Base-by-base conservation (phyloP, 1,140 invertebrate genomes). In the Acarapis woodi region DNA sequence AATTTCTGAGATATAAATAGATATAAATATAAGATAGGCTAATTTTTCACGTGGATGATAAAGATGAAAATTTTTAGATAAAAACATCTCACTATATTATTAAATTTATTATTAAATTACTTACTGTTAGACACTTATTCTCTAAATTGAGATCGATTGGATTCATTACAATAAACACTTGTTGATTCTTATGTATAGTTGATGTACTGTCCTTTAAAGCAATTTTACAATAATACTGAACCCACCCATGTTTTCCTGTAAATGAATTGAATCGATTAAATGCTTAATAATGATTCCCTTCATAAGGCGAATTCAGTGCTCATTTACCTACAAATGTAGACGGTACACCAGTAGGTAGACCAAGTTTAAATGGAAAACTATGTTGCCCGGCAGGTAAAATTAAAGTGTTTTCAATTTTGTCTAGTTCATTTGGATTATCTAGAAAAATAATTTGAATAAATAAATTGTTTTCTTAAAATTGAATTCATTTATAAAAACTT, bases 131-230 rank as follows among this genome's bases (percentile, higher is more conserved):
- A 44, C 79, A 69, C 2, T 75, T 67, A 22, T 78, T 77, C 50
- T 87, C 80, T 48, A 82, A 57, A 56, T 87, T 87, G 41, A 90
- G 59, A 58, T 90, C 80, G 39, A 88, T 83, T 1, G 79, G 79
- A 55, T 79, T 87, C 77, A 88, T 85, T 1, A 90, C 77, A 46
- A 88, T 83, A 53, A 90, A 88, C 6, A 87, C 79, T 60, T 87
- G 80, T 54, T 88, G 80, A 53, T 87, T 87, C 57, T 88, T 87
- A 51, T 88, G 80, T 3, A 75, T 76, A 9, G 88, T 57, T 2
- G 79, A 79, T 45, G 75, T 78, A 2, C 76, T 73, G 53, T 87
- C 80, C 34, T 77, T 61, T 1, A 87, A 58, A 2, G 79, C 79
- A 4, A 79, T 75, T 55, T 83, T 83, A 49, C 80, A 88, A 49